A percentile compares a stretch with the other conserved stretches of the same genome.
These are phyloP conservation scores for Drosophila suboccidentalis DNA, from an alignment of 2,888 invertebrate species.

Conservation along the genomic window DNA sequence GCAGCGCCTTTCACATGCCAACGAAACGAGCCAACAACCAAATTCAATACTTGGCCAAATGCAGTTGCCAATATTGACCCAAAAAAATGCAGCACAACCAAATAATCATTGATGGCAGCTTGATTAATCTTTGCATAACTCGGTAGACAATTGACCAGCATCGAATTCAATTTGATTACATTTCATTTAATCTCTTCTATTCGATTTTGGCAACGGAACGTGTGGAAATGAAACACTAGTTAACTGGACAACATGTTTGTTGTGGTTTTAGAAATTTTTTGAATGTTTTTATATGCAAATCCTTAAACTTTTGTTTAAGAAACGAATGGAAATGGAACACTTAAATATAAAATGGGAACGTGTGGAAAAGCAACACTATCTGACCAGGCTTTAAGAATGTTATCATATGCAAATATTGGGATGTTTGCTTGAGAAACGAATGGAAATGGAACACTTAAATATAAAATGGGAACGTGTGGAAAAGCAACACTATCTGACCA, in stretches of 20 bases:
- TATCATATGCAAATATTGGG: too few relatives aligned
- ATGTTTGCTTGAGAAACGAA: too few relatives aligned
- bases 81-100: slow-evolving; percentile 17
- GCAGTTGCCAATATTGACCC: slow-evolving; percentile 46
- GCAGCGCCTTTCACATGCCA: slow-evolving; percentile 65
- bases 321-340: slow-evolving; percentile 1
- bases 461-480: too few relatives aligned
- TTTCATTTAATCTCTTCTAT: neutral
- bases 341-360: too few relatives aligned
- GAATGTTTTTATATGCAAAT: neutral
- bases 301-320: neutral
- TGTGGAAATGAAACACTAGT: neutral
- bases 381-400: too few relatives aligned
- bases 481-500: too few relatives aligned
- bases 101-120: slow-evolving; percentile 17
- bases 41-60: slow-evolving; percentile 39
- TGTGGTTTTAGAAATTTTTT: neutral
- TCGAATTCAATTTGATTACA: slow-evolving; percentile 4
- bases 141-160: neutral
- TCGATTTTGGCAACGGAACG: neutral
- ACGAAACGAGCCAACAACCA: slow-evolving; percentile 11
- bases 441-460: too few relatives aligned
- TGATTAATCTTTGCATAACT: slow-evolving; percentile 30
- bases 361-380: too few relatives aligned
- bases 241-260: neutral